Conservation (phyloP, 2,888 invertebrate genomes). For the Zhuqinia jingwanae region DNA sequence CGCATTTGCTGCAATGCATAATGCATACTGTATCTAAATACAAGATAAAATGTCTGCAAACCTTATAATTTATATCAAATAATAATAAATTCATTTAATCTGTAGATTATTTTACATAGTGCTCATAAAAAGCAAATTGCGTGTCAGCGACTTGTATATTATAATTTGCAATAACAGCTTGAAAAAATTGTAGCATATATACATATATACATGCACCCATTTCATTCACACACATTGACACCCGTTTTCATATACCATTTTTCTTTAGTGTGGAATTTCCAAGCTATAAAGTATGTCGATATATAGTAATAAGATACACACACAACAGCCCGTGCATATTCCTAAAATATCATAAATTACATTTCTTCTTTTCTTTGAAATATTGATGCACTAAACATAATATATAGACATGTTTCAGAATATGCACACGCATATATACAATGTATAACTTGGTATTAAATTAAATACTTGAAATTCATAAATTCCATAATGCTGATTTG, state of each 20-base stretch:
- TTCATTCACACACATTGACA: background rate
- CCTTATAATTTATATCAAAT: background rate
- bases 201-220: too few relatives aligned
- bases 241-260: background rate
- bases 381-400: too few relatives aligned
- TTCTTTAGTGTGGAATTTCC: background rate
- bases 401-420: too few relatives aligned
- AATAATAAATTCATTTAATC: background rate
- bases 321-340: too few relatives aligned
- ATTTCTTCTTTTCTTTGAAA: too few relatives aligned
- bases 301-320: too few relatives aligned
- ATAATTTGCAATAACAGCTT: background rate
- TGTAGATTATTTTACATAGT: background rate
- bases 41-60: conserved; percentile 19
- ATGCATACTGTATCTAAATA: background rate
- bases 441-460: too few relatives aligned
- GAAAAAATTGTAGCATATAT: background rate
- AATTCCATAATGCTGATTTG: conserved; percentile 1
- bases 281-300: background rate
- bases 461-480: too few relatives aligned
- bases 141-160: background rate
- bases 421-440: too few relatives aligned
- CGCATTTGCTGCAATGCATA: background rate
- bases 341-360: too few relatives aligned
- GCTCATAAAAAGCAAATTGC: background rate